Base-by-base conservation (phyloP, 2,888 invertebrate genomes). In the Octonoba sinensis region DNA sequence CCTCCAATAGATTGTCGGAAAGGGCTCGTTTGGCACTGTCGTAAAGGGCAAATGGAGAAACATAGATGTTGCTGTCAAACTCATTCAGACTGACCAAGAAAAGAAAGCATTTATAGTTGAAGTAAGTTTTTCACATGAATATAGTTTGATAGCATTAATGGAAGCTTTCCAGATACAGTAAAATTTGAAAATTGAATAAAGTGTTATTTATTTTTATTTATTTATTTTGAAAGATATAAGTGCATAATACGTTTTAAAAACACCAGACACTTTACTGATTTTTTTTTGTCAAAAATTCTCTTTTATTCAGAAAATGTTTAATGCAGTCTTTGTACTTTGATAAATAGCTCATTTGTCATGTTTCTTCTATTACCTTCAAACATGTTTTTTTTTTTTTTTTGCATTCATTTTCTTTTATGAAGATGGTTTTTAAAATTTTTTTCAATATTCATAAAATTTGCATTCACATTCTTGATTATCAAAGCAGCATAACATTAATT, bases 11-110 rank as follows among this genome's bases (percentile, higher is more conserved):
- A 57, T 85, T 59, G 77, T 86, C 47, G 96, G 96, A 46, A 94
- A 95, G 90, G 97, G 98, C 66, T 95, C 97, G 44, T 98, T 96
- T 90, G 98, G 98, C 84, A 94, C 96, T 82, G 98, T 98, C 60
- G 94, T 93, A 90, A 94, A 95, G 89, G 97, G 95, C 86, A 90
- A 91, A 88, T 97, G 96, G 96, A 91, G 93, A 87, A 92, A 92
- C 85, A 93, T 92, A 86, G 92, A 92, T 88, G 97, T 98, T 64
- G 98, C 98, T 73, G 94, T 98, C 84, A 98, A 98, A 89, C 93
- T 94, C 87, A 97, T 97, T 86, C 95, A 95, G 87, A 93, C 95
- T 13, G 96, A 96, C 87, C 93, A 93, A 82, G 97, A 97, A 88
- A 93, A 93, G 87, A 94, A 95, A 87, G 94, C 96, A 64, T 96